Evolutionary conservation across 2,888 invertebrate species (phyloP).

Genomic region (Cryptocephalus primarius): DNA sequence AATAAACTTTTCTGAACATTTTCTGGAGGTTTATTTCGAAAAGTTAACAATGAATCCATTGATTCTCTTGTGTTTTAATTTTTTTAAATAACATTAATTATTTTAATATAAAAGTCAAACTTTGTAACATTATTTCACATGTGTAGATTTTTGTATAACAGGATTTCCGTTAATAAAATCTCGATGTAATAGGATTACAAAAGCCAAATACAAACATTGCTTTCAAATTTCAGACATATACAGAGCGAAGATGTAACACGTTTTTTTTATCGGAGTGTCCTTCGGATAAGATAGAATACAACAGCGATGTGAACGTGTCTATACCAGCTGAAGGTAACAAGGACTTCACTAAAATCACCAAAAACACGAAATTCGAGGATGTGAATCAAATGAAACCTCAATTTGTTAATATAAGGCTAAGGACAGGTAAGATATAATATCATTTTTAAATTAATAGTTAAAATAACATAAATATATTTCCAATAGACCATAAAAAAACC

Average conservation of each 20-base stretch:
- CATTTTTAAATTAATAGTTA: background rate
- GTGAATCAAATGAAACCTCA: constrained; percentile 55
- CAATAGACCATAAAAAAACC: background rate
- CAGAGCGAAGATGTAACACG: constrained; percentile 13
- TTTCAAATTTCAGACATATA: constrained; percentile 12
- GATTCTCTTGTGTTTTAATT: too few relatives aligned
- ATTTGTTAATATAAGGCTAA: constrained; percentile 45
- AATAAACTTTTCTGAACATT: too few relatives aligned
- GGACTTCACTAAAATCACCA: constrained; percentile 34
- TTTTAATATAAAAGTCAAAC: background rate
- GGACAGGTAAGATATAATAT: constrained; percentile 44
- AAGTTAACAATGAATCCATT: too few relatives aligned
- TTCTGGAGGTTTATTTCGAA: too few relatives aligned
- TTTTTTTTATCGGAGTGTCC: constrained; percentile 10
- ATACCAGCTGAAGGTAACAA: constrained; percentile 14
- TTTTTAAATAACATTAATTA: background rate
- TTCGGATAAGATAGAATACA: constrained; percentile 10
- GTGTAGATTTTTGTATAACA: background rate
- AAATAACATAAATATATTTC: background rate
- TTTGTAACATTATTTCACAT: background rate
- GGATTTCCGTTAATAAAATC: too few relatives aligned
- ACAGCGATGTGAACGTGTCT: constrained; percentile 9
- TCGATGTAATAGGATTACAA: background rate
- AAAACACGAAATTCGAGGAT: constrained; percentile 31
- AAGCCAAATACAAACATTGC: background rate